phyloP scores from a whole-genome alignment of 2,888 invertebrate genomes.

The Leucophenga montana region DNA sequence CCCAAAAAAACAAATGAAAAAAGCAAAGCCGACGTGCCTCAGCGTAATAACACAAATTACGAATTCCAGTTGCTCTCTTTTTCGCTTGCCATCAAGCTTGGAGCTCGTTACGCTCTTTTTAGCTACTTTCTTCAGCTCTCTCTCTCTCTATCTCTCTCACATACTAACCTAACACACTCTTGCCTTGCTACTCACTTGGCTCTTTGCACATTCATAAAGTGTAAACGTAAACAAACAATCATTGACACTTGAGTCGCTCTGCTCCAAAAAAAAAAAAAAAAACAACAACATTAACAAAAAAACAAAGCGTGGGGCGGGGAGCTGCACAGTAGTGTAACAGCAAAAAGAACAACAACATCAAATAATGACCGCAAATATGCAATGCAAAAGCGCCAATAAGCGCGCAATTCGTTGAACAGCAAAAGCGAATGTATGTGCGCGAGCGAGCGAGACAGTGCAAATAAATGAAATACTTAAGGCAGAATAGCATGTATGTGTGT shows the following conservation, averaged over 20 bases:
- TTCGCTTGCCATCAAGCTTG: no score
- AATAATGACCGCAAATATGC: conserved; percentile 8
- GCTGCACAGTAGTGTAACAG: no score
- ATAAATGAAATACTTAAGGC: no score
- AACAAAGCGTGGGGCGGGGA: no score
- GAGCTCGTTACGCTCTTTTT: no score
- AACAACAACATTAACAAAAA: neutral
- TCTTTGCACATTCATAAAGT: neutral
- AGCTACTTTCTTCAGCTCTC: neutral
- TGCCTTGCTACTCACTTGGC: no score
- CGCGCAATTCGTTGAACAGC: conserved; percentile 9
- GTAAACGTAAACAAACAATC: conserved; percentile 23
- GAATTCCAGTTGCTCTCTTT: conserved; percentile 15
- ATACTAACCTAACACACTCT: no score
- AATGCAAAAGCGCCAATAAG: conserved; percentile 13
- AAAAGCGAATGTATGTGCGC: neutral
- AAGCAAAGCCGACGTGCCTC: conserved; percentile 9
- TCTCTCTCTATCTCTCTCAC: neutral
- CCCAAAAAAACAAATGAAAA: neutral
- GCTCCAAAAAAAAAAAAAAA: no score
- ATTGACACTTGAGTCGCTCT: conserved; percentile 12
- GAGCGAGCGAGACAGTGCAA: neutral
- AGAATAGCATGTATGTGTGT: neutral
- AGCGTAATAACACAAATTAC: conserved; percentile 19
- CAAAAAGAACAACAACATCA: neutral